Evolutionary conservation across 2,797 vertebrate genomes (phyloP), one percentile per base, ranked within the genome.

Genomic region (Aphelocoma californica): DNA sequence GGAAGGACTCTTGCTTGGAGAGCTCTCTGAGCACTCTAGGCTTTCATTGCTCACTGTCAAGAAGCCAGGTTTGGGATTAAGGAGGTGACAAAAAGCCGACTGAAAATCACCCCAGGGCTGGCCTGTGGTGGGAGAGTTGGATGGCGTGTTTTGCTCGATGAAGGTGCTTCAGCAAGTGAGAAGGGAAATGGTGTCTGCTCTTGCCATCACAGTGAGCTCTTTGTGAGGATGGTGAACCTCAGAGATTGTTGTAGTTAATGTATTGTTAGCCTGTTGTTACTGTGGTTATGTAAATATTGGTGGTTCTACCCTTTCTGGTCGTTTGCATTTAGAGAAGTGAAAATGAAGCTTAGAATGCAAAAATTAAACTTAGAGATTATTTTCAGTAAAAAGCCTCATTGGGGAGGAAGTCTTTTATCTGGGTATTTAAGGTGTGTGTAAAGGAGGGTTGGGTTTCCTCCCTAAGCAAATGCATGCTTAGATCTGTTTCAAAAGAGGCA

Each of bases 251-350:
- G 0, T 80, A 95, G 92, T 96, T 95, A 86, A 61, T 51, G 15
- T 57, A 72, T 70, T 28, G 5, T 96, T 96, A 96, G 34, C 64
- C 90, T 95, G 67, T 90, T 81, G 15, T 79, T 94, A 25, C 61
- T 93, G 42, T 72, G 69, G 78, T 94, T 83, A 26, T 74, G 64
- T 90, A 86, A 93, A 94, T 83, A 29, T 86, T 5, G 1, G 44
- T 88, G 91, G 65, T 95, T 85, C 82, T 91, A 20, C 29, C 20
- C 20, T 86, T 40, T 29, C 75, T 57, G n/a, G 32, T 38, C 6
- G 50, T 79, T 69, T 86, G 28, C 28, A 13, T 51, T 70, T 66
- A 54, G 17, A 80, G n/a, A 57, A 74, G 24, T 32, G 44, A 70
- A 91, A 91, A 71, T 67, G 28, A 73, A 69, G 42, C 7, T 48